Conservation (phyloP, 2,113 vertebrate genomes). For the Hymenochirus boettgeri region DNA sequence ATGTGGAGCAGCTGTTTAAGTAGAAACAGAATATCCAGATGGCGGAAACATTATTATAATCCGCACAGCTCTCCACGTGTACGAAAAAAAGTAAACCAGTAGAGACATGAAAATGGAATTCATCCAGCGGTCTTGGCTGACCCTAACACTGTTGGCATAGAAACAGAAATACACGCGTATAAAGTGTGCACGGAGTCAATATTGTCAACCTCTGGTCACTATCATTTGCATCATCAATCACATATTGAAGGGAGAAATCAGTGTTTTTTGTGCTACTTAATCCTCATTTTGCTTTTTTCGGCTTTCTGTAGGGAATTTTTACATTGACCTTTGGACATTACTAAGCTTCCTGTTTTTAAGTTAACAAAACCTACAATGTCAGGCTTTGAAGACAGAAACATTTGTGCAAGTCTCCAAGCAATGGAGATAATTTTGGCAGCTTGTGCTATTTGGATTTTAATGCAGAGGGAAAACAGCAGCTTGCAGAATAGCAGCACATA, state of each 20-base stretch:
- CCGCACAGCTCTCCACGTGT: conserved; percentile 29
- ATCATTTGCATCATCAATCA: not conserved
- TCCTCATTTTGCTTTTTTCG: not conserved
- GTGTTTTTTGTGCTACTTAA: not conserved
- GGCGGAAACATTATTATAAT: conserved; percentile 32
- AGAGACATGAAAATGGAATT: conserved; percentile 33
- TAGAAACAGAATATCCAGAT: conserved; percentile 27
- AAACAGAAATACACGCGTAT: conserved; percentile 20
- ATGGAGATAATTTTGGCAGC: too few species aligned
- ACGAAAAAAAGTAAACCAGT: conserved; percentile 29
- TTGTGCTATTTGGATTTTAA: too few species aligned
- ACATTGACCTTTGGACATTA: not conserved
- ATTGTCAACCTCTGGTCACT: not conserved
- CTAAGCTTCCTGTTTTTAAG: too few species aligned
- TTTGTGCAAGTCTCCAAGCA: too few species aligned
- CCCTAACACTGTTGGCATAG: conserved; percentile 25
- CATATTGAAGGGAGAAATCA: not conserved
- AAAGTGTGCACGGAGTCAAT: conserved; percentile 14
- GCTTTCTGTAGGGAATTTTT: not conserved
- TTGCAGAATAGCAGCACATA: too few species aligned
- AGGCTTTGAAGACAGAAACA: too few species aligned
- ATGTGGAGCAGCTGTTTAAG: conserved; percentile 38
- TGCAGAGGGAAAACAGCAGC: too few species aligned
- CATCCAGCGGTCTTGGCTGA: conserved; percentile 28
- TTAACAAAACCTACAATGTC: too few species aligned